phyloP scores from a whole-genome alignment of 2,888 invertebrate species.

The Petrolisthes manimaculis region DNA sequence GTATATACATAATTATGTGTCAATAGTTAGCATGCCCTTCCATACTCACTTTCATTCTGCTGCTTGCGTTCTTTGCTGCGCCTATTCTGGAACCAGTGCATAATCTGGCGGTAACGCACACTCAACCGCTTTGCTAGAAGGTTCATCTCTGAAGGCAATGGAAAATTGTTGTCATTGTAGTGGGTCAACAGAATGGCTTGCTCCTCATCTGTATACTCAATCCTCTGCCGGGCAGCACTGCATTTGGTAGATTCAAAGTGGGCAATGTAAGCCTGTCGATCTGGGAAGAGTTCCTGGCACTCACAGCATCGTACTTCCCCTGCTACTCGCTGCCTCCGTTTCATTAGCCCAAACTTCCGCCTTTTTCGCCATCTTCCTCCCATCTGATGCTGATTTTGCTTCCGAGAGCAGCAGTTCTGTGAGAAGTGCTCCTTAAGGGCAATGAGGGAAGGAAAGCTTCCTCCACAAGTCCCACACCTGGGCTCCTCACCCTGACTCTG shows the following conservation, averaged over 20 bases:
- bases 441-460: slow-evolving; percentile 46
- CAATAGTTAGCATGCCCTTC: neutral
- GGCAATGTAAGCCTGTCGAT: slow-evolving; percentile 29
- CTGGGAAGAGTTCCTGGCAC: slow-evolving; percentile 35
- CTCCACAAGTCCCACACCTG: slow-evolving; percentile 31
- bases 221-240: slow-evolving; percentile 35
- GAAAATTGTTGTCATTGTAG: slow-evolving; percentile 58
- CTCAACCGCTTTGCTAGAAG: slow-evolving; percentile 55
- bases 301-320: slow-evolving; percentile 40
- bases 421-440: slow-evolving; percentile 46
- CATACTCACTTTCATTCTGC: slow-evolving; percentile 39
- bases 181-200: slow-evolving; percentile 53
- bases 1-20: neutral
- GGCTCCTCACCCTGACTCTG: slow-evolving; percentile 17
- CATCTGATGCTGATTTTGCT: neutral
- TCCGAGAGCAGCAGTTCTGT: slow-evolving; percentile 16
- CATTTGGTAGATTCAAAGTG: slow-evolving; percentile 36
- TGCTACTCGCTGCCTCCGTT: slow-evolving; percentile 11
- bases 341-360: neutral
- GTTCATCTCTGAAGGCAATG: slow-evolving; percentile 52
- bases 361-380: slow-evolving; percentile 10
- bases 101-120: slow-evolving; percentile 58
- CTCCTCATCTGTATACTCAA: slow-evolving; percentile 62
- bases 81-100: slow-evolving; percentile 65
- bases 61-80: slow-evolving; percentile 59